Evolutionary conservation across 30 jellyfish, hydroid and myxozoan genomes (phyloP), one percentile per base, ranked within the genome.

Genomic region (Cassiopea andromeda): DNA sequence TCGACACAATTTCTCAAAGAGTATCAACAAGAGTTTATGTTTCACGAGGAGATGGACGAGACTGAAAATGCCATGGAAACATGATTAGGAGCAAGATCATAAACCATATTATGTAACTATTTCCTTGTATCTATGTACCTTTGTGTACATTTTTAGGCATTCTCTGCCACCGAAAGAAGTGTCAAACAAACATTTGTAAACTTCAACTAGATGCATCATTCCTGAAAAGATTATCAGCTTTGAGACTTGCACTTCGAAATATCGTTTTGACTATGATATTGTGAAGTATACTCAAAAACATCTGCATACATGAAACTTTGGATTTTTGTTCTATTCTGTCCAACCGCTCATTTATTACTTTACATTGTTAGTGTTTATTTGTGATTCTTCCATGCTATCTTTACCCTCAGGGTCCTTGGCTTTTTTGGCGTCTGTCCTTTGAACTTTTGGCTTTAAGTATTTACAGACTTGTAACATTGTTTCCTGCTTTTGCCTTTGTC

Each of bases 11-110:
- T 88, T 82, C 75, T 94, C 48, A 91, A 85, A 82, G 98, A 94
- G 77, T 94, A 94, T 66, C 98, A 94, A 61, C 97, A 94, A 79
- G 96, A 90, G 47, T 94, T 94, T 93, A 94, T 94, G 98, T 94
- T 94, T 60, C 90, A 94, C 59, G 98, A 94, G 60, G 91, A 84
- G 6, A 83, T 47, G 8, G 90, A 44, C 16, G 84, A 87, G 38
- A 16, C 15, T 69, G 60, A 57, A 1, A 91, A 75, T 50, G 87
- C 92, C 81, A 94, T 94, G 98, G 98, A 94, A 48, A 78, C 95
- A 12, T 86, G 43, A 66, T 14, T 46, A 1, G 73, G 79, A 70
- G 6, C 79, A 70, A 70, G 54, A 27, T 18, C 58, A 19, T n/a
- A 7, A 66, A 66, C 2, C 58, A n/a, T 2, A 7, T 54, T 7